A percentile compares a stretch with the other conserved stretches of the same genome.
Conservation (phyloP, 2,113 vertebrate species). For the Pseudorectes ferrugineus region DNA sequence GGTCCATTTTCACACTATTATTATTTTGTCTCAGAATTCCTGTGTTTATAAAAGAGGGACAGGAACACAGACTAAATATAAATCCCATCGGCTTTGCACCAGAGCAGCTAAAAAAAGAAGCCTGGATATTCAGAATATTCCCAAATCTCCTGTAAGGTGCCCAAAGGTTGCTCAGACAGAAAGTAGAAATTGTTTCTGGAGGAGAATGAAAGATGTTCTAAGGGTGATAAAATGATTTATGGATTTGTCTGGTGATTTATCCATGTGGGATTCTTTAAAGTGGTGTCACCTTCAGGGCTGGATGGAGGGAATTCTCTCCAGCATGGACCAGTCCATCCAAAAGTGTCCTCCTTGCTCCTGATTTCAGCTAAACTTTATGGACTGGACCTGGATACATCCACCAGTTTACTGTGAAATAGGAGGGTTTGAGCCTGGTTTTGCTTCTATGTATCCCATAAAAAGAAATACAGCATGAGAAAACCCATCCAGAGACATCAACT, state of each 20-base stretch:
- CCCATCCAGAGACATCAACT: neutral
- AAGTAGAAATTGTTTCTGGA: neutral
- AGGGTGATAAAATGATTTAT: neutral
- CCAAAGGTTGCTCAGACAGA: neutral
- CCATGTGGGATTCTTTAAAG: neutral
- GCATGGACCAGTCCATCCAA: neutral
- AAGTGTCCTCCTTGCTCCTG: neutral
- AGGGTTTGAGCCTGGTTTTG: neutral
- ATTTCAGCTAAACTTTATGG: neutral
- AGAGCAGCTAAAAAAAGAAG: neutral
- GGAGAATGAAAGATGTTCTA: neutral
- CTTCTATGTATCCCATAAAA: neutral
- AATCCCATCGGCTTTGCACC: neutral
- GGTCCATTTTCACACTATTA: slow-evolving; percentile 59
- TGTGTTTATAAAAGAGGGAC: slow-evolving; percentile 61
- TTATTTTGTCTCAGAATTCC: slow-evolving; percentile 65
- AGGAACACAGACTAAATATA: slow-evolving; percentile 71
- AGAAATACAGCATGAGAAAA: neutral
- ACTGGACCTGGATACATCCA: neutral
- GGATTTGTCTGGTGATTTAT: neutral
- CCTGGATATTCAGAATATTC: neutral
- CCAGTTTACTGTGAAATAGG: neutral
- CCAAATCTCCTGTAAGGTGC: neutral
- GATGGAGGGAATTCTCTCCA: neutral
- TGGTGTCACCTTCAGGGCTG: neutral